Conservation (phyloP, 2,888 invertebrate genomes). For the Pemphredon lugubris region DNA sequence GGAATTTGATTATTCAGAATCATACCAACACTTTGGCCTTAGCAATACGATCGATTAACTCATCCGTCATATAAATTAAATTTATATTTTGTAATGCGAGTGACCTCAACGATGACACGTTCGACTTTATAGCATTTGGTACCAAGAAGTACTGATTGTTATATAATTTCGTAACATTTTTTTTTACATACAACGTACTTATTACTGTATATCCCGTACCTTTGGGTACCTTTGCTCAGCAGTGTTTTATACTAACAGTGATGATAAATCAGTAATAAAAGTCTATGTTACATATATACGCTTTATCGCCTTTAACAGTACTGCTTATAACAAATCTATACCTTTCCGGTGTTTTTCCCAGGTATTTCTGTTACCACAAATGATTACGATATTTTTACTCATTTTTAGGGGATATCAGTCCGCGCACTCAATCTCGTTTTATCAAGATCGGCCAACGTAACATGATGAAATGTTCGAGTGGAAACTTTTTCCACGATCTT, state of each 20-base stretch:
- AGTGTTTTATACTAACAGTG: slow-evolving; percentile 38
- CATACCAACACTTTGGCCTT: slow-evolving; percentile 10
- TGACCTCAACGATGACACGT: not conserved
- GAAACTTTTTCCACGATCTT: too few relatives aligned
- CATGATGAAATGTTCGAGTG: too few relatives aligned
- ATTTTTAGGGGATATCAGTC: too few relatives aligned
- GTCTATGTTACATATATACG: slow-evolving; percentile 8
- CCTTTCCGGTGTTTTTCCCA: too few relatives aligned
- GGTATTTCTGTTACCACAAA: too few relatives aligned
- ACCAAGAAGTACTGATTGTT: slow-evolving; percentile 2
- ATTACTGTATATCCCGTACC: slow-evolving; percentile 18
- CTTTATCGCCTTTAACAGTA: too few relatives aligned
- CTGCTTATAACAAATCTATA: too few relatives aligned
- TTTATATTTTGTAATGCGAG: not conserved
- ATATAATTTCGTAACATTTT: slow-evolving; percentile 5
- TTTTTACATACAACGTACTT: slow-evolving; percentile 17
- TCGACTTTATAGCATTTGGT: slow-evolving; percentile 7
- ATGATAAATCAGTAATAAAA: slow-evolving; percentile 33
- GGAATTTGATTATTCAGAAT: slow-evolving; percentile 19
- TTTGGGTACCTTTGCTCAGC: slow-evolving; percentile 19
- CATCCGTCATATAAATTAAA: not conserved
- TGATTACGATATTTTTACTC: too few relatives aligned
- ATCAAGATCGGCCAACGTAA: too few relatives aligned
- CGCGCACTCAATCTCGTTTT: too few relatives aligned
- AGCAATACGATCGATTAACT: slow-evolving; percentile 4